These are phyloP conservation scores for Brachionus rubens DNA, from an alignment of 1,140 invertebrate genomes.

Conservation along the genomic window DNA sequence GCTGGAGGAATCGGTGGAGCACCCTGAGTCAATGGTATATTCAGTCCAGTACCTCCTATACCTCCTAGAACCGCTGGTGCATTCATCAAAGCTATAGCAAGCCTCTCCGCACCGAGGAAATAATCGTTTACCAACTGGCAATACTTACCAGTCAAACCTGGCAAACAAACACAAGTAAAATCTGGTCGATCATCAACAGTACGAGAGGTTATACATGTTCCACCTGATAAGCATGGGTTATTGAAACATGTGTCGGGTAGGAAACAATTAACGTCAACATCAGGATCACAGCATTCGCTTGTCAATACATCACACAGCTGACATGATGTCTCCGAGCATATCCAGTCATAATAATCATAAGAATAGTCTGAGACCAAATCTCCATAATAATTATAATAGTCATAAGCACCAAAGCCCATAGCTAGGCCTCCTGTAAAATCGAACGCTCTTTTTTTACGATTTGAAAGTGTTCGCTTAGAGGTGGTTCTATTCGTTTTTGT, in stretches of 20 bases:
- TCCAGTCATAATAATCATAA: constrained; percentile 44
- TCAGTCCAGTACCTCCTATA: neutral
- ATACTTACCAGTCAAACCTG: constrained; percentile 73
- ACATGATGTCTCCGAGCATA: constrained; percentile 33
- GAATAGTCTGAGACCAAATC: constrained; percentile 25
- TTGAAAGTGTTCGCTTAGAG: too few relatives aligned
- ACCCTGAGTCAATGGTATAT: neutral
- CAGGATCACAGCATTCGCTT: constrained; percentile 42
- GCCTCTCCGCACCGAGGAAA: constrained; percentile 16
- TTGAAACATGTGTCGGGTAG: constrained; percentile 38
- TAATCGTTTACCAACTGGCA: constrained; percentile 40
- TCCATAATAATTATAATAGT: constrained; percentile 39
- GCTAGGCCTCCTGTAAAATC: constrained; percentile 15
- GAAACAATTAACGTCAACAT: constrained; percentile 44
- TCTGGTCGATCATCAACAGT: constrained; percentile 43
- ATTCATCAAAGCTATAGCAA: neutral
- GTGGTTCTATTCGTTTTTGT: neutral
- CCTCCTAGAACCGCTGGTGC: neutral
- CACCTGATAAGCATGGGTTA: constrained; percentile 39
- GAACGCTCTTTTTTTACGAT: constrained; percentile 4
- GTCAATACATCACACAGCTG: constrained; percentile 40
- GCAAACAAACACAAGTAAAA: constrained; percentile 72
- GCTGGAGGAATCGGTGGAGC: neutral
- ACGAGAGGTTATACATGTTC: constrained; percentile 25
- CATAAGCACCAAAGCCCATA: constrained; percentile 41